phyloP scores from a whole-genome alignment of 2,888 invertebrate species.

The Blera fallax region DNA sequence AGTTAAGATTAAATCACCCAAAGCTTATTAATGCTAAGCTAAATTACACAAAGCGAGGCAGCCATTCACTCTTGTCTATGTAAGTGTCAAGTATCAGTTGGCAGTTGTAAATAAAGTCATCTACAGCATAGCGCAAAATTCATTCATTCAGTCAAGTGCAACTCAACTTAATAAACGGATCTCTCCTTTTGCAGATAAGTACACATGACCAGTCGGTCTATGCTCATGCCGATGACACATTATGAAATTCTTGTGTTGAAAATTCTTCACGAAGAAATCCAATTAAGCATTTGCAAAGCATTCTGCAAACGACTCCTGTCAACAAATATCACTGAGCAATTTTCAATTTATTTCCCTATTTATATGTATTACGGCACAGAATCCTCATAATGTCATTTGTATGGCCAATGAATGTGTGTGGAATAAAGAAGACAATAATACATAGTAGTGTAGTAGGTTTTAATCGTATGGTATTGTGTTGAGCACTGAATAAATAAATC shows the following conservation, averaged over 20 bases:
- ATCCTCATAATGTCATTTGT: constrained; percentile 43
- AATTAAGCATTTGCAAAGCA: constrained; percentile 64
- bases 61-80: not conserved
- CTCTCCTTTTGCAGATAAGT: constrained; percentile 17
- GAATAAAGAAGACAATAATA: constrained; percentile 32
- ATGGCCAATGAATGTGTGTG: constrained; percentile 33
- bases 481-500: constrained; percentile 55
- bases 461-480: constrained; percentile 42
- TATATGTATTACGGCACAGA: constrained; percentile 46
- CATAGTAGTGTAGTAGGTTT: constrained; percentile 10
- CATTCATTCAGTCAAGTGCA: constrained; percentile 17
- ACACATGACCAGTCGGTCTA: constrained; percentile 21
- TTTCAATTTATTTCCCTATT: constrained; percentile 68
- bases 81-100: not conserved
- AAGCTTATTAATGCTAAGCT: not conserved
- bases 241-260: constrained; percentile 63
- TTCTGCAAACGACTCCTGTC: constrained; percentile 67
- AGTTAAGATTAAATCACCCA: not conserved
- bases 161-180: constrained; percentile 21
- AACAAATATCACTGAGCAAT: constrained; percentile 68
- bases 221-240: constrained; percentile 53
- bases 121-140: constrained; percentile 1
- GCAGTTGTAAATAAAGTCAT: constrained; percentile 10
- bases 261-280: constrained; percentile 69
- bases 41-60: not conserved